Base-by-base conservation (phyloP, 2,888 invertebrate genomes). In the Xestia ashworthii region DNA sequence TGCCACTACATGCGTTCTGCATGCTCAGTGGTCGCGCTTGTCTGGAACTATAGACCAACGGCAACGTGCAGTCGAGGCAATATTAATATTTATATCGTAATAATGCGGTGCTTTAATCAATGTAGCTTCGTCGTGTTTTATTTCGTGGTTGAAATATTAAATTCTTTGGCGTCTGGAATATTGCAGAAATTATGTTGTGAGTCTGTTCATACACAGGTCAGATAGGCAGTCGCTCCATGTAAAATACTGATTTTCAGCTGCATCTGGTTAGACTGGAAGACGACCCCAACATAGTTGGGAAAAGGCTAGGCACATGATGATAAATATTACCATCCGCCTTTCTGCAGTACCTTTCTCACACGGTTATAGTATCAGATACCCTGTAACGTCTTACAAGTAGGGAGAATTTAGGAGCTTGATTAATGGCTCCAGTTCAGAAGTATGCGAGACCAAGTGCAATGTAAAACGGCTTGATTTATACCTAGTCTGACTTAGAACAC, bases 391-490 rank as follows among this genome's bases (percentile, higher is more conserved):
- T 58, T 62, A 76, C 71, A 72, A 84, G 80, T 19, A 25, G 25
- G 65, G 65, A 60, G 67, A 48, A 65, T 74, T 80, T 58, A 44
- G 25, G 58, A 70, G 50, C 44, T 16, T 78, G 85, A 87, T 87
- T 77, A 85, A 86, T 85, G 79, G 60, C 44, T n/a, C 6, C 12
- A 81, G 79, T 81, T 86, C 71, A 80, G 74, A 80, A 77, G 76
- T 76, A 81, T 85, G 75, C 82, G 87, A 19, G 60, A 62, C 62
- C 32, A 38, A 80, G 66, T 87, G 79, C 85, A 73, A 76, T 79
- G 78, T 65, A 70, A 85, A 66, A 71, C 48, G 60, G 44, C 78
- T 76, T 85, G 87, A 85, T 80, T 87, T 85, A 85, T 85, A 71
- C 71, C 68, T 73, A 66, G 55, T 64, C 66, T 73, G 66, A 81